Conservation (phyloP, 1,140 invertebrate genomes). For the Lepidurus packardi region DNA sequence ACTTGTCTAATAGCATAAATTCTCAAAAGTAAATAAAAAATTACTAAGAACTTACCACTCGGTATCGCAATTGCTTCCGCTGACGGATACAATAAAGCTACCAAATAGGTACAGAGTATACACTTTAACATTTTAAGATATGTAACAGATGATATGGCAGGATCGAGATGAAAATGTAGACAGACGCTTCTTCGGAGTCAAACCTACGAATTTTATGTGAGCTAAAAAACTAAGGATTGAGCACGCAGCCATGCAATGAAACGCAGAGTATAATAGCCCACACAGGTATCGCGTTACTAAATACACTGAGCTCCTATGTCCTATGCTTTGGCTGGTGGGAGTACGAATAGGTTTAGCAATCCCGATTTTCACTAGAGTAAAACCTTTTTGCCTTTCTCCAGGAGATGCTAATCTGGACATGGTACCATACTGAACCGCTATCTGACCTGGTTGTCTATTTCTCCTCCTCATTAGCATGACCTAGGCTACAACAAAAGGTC, state of each 20-base stretch:
- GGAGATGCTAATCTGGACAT: background rate
- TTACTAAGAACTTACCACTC: background rate
- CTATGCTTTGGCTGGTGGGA: slow-evolving; percentile 7
- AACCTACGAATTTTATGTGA: slow-evolving; percentile 11
- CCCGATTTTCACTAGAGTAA: slow-evolving; percentile 11
- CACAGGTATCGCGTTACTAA: background rate
- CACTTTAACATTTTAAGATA: background rate
- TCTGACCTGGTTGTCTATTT: slow-evolving; percentile 5
- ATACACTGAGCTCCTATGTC: background rate
- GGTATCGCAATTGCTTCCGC: background rate
- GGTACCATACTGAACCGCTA: background rate
- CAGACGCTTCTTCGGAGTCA: background rate
- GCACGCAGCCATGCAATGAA: slow-evolving; percentile 17
- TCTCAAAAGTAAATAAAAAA: background rate
- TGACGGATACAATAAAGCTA: background rate
- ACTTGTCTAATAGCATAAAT: background rate
- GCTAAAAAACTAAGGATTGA: background rate
- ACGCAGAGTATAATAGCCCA: slow-evolving; percentile 18
- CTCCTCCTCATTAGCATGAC: background rate
- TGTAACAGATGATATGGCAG: background rate
- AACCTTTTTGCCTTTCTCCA: background rate
- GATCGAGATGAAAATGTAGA: background rate
- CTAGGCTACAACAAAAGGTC: slow-evolving; percentile 4
- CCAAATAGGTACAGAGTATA: background rate
- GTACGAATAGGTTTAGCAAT: background rate